Base-by-base conservation (phyloP, 2,797 vertebrate species). In the Diplodus puntazzo region DNA sequence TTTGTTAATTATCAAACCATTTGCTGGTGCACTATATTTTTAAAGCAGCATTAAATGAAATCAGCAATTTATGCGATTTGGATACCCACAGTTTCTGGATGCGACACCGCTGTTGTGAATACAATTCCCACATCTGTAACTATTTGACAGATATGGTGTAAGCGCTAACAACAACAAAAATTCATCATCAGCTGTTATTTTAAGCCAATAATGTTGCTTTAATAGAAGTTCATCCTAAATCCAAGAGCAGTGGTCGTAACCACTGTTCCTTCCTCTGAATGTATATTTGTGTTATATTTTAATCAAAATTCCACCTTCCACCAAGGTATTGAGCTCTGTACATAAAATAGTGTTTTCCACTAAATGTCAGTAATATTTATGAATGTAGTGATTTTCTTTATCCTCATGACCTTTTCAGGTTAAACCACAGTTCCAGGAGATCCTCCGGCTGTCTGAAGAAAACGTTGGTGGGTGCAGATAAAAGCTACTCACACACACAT, bases 381-480 rank as follows among this genome's bases (percentile, higher is more conserved):
- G 52, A 63, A 54, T 55, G 9, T 17, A 52, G 11, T 46, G 57
- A 11, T 66, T 69, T 78, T 63, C 4, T 66, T 77, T 34, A 5
- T 53, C 20, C 30, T 42, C 67, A 20, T 83, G 77, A 53, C 60
- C 5, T 72, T 67, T 86, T 52, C 88, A 99, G 98, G 97, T 99
- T 84, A 99, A 99, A 92, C 98, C 98, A 85, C 98, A 99, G 82
- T 99, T 99, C 86, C 98, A 99, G 86, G 98, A 99, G 94, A 99
- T 99, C 87, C 95, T 99, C 90, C 95, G 98, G 80, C 93, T 99
- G 2, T 99, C 98, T 79, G 98, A 99, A 90, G 98, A 99, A 94
- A 99, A 99, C 60, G 96, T 99, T 78, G 98, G 98, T 99, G 92
- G 96, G 97, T 92, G 8, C 60, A 83, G 25, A 74, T 81, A 68